These are phyloP conservation scores for Phrynocephalus versicolor DNA, from an alignment of 2,113 vertebrate genomes.

Conservation along the genomic window DNA sequence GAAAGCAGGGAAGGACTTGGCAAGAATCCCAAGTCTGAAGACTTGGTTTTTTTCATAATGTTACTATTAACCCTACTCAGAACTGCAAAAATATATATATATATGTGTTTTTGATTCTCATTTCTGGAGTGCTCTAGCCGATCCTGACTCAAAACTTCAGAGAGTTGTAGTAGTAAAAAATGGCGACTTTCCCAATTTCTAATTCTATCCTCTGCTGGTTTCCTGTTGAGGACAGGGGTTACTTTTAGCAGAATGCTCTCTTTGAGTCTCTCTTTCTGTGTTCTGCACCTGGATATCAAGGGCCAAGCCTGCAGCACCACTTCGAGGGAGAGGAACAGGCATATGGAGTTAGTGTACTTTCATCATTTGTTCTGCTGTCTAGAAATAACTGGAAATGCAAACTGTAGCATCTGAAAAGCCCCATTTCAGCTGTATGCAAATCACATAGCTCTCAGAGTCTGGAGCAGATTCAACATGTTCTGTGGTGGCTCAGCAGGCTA, in stretches of 20 bases:
- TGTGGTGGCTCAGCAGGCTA: no score
- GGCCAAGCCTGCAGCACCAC: background rate
- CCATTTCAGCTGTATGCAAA: no score
- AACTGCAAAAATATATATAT: no score
- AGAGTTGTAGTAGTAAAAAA: no score
- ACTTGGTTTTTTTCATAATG: background rate
- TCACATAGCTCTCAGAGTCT: no score
- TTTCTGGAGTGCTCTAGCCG: no score
- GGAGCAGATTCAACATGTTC: no score
- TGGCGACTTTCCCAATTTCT: no score
- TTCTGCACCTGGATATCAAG: background rate
- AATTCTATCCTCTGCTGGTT: background rate
- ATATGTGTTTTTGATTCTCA: no score
- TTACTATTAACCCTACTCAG: background rate
- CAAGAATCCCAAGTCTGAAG: background rate
- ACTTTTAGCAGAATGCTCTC: background rate
- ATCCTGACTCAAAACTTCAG: no score
- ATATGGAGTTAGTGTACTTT: background rate
- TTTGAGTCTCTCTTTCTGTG: background rate
- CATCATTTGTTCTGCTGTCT: background rate
- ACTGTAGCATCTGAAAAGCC: background rate
- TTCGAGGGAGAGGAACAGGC: no score
- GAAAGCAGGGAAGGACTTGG: constrained; percentile 7
- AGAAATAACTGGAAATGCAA: background rate
- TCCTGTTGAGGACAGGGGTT: background rate